Base-by-base conservation (phyloP, 1,140 invertebrate species). In the Centruroides sculpturatus region DNA sequence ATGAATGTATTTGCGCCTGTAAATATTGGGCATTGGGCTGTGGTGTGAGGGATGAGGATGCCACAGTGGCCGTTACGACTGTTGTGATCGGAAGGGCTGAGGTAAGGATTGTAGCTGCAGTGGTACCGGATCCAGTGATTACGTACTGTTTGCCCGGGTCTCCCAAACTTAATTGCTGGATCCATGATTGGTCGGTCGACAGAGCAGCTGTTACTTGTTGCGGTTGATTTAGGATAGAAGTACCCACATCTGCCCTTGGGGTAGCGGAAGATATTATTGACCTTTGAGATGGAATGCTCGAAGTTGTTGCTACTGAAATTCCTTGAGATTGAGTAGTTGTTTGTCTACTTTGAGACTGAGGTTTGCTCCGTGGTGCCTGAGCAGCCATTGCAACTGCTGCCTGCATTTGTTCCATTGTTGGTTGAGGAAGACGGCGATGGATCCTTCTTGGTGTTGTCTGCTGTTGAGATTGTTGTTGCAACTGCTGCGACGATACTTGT, bases 361-460 rank as follows among this genome's bases (percentile, higher is more conserved):
- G 59, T 55, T 62, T 64, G 54, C 55, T 63, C 55, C 55, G 63
- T 55, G 55, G 66, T 59, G 55, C 64, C 61, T 59, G 63, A 46
- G 58, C 59, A 47, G 67, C 66, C 55, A 66, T 62, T 48, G 67
- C 64, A 35, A 60, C 60, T 50, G 66, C 60, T 50, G 59, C 59
- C 35, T 66, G 66, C 56, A 67, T 67, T 53, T 69, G 66, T 46
- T 69, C 67, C 51, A 61, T 59, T 34, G 65, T 69, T 35, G 67
- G 67, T 55, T 67, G 66, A 7, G 67, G 67, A 50, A 69, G 62
- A 57, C 67, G 64, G 23, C 67, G 62, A 47, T 65, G 62, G 57
- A 65, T 68, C 36, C 10, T 35, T 5, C 49, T 50, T 51, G 64
- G 51, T 51, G 23, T 61, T 5, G 55, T 35, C 36, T 59, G 58